Base-by-base conservation (phyloP, 2,797 vertebrate species). In the Epinephelus malabaricus region DNA sequence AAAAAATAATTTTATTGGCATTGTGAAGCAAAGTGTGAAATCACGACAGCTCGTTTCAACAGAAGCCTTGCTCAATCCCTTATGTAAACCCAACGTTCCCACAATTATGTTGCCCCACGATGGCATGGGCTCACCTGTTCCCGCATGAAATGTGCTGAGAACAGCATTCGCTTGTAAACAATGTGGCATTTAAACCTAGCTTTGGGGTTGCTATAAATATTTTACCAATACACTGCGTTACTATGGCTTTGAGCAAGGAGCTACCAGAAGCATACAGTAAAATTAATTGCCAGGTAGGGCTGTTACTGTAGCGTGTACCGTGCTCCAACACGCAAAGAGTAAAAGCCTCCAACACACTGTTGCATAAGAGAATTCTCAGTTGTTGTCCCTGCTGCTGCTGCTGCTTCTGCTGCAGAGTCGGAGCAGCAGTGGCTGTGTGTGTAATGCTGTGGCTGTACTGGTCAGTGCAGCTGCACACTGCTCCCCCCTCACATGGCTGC, bases 171-270 rank as follows among this genome's bases (percentile, higher is more conserved):
- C 30, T 21, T 30, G 38, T 45, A 38, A 76, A 65, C 15, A 62
- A 56, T 62, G 69, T 18, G 34, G 54, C 23, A 65, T 78, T 69
- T 83, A 74, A 34, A 82, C 64, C 76, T 72, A 23, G 53, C 74
- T 88, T 62, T 61, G 43, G 68, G 73, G 79, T 86, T 86, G 74
- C 79, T 82, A 76, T 92, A 86, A 90, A 92, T 86, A 87, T 78
- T 85, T 81, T 59, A 73, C 54, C 67, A 77, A 86, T 65, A 89
- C 86, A 86, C 19, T 62, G 61, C 1, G 85, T 91, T 89, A 78
- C 92, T 76, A 85, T 56, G 86, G 78, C 65, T 71, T 60, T 25
- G 51, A 88, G 69, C 73, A 27, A 73, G 79, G n/a, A 51, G 54
- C 59, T 54, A 79, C 73, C 70, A 67, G 77, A 66, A 43, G 59